Base-by-base conservation (phyloP, 92 coral and sea anemone species). In the Desmophyllum pertusum region DNA sequence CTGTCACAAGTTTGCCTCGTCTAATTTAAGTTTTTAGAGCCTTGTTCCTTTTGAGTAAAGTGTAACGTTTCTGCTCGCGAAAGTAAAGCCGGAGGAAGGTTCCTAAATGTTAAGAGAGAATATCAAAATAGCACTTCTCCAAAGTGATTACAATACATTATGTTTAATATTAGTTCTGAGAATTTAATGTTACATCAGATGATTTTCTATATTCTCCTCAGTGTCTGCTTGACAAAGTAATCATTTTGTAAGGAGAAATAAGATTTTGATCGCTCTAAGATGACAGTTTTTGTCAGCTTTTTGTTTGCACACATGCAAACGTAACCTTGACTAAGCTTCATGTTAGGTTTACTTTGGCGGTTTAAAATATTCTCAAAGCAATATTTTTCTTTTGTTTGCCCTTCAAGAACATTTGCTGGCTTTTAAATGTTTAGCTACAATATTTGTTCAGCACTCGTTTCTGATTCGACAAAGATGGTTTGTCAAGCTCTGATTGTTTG, bases 331-430 rank as follows among this genome's bases (percentile, higher is more conserved):
- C 64, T n/a, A 42, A n/a, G n/a, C 31, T 27, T 79, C 83, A 33
- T 17, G 37, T 19, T n/a, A 33, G 38, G 36, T 67, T 65, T 61
- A 41, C 72, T 79, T 46, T 69, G 18, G 31, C 42, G 18, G 23
- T 79, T 79, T 33, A 48, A 30, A 46, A 31, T 45, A 65, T 79
- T 67, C 75, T 46, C 84, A 65, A n/a, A 66, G 84, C 61, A 65
- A 66, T 46, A 48, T 43, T 79, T 45, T 79, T 37, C 41, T 38
- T 48, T 59, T 37, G 46, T 55, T 53, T 8, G 21, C 36, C 13
- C 64, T 48, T 30, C 6, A 59, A 79, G 42, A 53, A 17, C 30
- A 10, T 38, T 35, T 35, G 41, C 46, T 14, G 19, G 42, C 33
- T 79, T 79, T n/a, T 43, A 66, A 31, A 46, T 79, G 68, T 29